phyloP scores from a whole-genome alignment of 1,140 invertebrate species.

The Choristoneura fumiferana region DNA sequence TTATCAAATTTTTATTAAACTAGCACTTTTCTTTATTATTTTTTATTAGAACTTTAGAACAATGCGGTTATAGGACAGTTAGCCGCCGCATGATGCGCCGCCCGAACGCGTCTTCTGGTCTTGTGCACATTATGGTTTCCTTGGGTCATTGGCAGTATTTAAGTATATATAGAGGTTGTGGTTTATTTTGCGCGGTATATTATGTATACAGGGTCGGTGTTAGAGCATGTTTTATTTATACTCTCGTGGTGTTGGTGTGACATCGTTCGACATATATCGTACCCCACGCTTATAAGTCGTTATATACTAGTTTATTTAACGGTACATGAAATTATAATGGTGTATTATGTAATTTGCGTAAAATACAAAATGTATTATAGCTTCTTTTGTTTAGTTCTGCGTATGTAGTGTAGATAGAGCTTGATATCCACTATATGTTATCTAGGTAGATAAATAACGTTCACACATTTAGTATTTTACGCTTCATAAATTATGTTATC shows the following conservation, averaged over 20 bases:
- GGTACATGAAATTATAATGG: constrained; percentile 11
- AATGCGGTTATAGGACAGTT: background rate
- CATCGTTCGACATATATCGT: constrained; percentile 46
- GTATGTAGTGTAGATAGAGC: constrained; percentile 32
- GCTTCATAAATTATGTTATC: constrained; percentile 19
- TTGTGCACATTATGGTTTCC: constrained; percentile 58
- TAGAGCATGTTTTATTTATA: constrained; percentile 41
- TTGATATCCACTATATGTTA: background rate
- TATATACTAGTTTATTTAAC: background rate
- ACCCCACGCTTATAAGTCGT: constrained; percentile 22
- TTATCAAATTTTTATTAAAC: too few relatives aligned
- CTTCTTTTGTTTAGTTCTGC: constrained; percentile 38
- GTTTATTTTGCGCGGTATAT: constrained; percentile 37
- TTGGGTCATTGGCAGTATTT: constrained; percentile 47
- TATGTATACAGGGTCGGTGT: constrained; percentile 29
- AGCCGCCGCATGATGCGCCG: constrained; percentile 22
- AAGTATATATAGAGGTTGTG: constrained; percentile 44
- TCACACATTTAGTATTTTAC: constrained; percentile 32
- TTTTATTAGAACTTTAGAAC: background rate
- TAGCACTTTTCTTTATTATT: constrained; percentile 2
- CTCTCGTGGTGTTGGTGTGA: constrained; percentile 66
- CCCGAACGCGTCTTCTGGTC: constrained; percentile 42
- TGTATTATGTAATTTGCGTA: constrained; percentile 36
- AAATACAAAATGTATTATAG: constrained; percentile 41
- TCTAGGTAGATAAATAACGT: background rate